These are phyloP conservation scores for Heliornis fulica DNA, from an alignment of 2,113 vertebrate genomes.

Conservation along the genomic window DNA sequence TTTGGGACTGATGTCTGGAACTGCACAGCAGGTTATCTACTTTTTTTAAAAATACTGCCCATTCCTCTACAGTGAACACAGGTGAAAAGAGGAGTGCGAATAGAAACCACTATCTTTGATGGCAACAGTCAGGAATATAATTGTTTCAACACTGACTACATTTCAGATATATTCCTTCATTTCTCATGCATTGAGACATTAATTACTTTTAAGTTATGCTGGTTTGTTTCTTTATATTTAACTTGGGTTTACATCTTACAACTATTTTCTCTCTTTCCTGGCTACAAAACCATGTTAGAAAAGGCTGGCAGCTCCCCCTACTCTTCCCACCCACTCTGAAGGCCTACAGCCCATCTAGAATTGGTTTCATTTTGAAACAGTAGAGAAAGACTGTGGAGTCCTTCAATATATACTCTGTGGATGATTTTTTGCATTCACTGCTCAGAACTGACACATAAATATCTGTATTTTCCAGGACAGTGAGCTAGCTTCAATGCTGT, in stretches of 20 bases:
- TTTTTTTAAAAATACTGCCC: background rate
- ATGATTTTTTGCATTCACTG: background rate
- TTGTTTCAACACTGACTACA: background rate
- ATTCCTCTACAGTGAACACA: background rate
- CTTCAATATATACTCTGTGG: background rate
- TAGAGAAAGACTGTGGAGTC: background rate
- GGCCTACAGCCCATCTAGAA: background rate
- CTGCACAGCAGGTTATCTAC: slow-evolving; percentile 37
- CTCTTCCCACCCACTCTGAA: background rate
- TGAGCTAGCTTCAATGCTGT: background rate
- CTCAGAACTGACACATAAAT: background rate
- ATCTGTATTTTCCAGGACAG: background rate
- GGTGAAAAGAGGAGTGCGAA: background rate
- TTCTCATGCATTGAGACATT: background rate
- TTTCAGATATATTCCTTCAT: background rate
- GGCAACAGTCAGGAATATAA: background rate
- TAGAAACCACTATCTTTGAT: background rate
- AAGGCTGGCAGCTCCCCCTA: background rate
- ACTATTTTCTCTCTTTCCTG: background rate
- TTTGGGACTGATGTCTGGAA: slow-evolving; percentile 42
- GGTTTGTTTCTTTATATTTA: background rate
- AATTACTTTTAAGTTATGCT: background rate
- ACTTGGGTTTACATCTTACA: background rate
- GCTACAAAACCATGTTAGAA: background rate
- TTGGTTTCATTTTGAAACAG: background rate